These are phyloP conservation scores for Paralinhomoeus sp. DNA, from an alignment of 2,888 invertebrate species.

Conservation along the genomic window DNA sequence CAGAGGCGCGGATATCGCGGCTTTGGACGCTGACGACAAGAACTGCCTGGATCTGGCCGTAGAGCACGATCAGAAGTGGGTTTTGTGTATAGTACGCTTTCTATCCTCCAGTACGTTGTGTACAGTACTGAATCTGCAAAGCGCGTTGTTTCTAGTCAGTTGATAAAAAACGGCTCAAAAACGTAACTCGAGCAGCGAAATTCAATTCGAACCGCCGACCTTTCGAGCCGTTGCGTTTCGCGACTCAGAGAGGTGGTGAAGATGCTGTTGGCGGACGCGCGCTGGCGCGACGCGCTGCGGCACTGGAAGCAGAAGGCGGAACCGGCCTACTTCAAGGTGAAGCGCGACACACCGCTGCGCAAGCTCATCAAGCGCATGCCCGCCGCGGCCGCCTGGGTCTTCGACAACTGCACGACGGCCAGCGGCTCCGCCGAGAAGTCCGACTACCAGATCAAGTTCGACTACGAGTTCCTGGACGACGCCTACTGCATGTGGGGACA, in stretches of 20 bases:
- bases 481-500: constrained; percentile 20
- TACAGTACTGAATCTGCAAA: background rate
- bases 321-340: background rate
- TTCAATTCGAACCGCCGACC: too few species aligned
- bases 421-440: constrained; percentile 13
- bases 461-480: constrained; percentile 34
- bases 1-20: constrained; percentile 25
- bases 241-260: constrained; percentile 27
- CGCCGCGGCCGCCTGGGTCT: constrained; percentile 22
- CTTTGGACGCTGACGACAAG: constrained; percentile 24
- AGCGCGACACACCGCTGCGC: constrained; percentile 30
- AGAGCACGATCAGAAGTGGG: constrained; percentile 26
- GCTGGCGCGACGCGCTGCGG: constrained; percentile 29
- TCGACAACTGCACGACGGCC: constrained; percentile 22
- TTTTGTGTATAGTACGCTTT: background rate
- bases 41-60: constrained; percentile 31
- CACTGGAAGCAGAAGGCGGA: constrained; percentile 16
- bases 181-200: too few species aligned
- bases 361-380: constrained; percentile 32
- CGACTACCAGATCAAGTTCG: constrained; percentile 27
- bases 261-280: constrained; percentile 26
- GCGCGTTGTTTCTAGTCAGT: background rate
- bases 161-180: background rate
- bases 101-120: too few species aligned
- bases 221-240: too few species aligned